Evolutionary conservation across 2,888 invertebrate genomes (phyloP).

Genomic region (Drosophila mettleri): DNA sequence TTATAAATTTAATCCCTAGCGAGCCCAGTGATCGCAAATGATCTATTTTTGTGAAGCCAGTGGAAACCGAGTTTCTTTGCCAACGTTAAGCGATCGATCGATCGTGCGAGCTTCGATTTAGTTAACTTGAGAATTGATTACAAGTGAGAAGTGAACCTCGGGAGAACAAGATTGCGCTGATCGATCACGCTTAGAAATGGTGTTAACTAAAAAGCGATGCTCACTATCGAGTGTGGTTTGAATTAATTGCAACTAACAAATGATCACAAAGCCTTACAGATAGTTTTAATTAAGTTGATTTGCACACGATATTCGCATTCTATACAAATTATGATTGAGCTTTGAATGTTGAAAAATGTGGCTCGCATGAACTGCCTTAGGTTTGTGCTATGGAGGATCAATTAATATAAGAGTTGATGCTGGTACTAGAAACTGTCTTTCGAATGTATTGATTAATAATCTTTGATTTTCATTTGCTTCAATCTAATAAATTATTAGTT

Average conservation of each 20-base stretch:
- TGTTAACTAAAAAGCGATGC: conserved; percentile 1
- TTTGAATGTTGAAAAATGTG: neutral
- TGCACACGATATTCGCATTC: neutral
- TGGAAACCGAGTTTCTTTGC: neutral
- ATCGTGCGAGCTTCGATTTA: conserved; percentile 10
- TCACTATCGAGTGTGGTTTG: conserved; percentile 2
- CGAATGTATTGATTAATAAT: neutral
- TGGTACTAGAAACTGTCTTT: neutral
- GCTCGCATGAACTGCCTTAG: neutral
- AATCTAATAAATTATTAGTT: too few species aligned
- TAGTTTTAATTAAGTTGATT: conserved; percentile 7
- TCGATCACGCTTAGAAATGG: conserved; percentile 16
- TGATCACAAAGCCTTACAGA: conserved; percentile 6
- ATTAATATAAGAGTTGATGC: neutral
- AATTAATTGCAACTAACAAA: conserved; percentile 10
- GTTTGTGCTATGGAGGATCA: neutral
- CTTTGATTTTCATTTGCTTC: too few species aligned
- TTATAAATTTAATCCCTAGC: conserved; percentile 30
- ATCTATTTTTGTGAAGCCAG: conserved; percentile 21
- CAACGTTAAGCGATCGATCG: conserved; percentile 1
- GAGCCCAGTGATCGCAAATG: conserved; percentile 14
- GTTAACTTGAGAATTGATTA: conserved; percentile 7
- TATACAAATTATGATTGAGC: neutral
- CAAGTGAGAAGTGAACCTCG: conserved; percentile 2
- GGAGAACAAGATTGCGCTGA: conserved; percentile 12